These are phyloP conservation scores for Halocaridina rubra DNA, from an alignment of 2,888 invertebrate species.

Conservation along the genomic window DNA sequence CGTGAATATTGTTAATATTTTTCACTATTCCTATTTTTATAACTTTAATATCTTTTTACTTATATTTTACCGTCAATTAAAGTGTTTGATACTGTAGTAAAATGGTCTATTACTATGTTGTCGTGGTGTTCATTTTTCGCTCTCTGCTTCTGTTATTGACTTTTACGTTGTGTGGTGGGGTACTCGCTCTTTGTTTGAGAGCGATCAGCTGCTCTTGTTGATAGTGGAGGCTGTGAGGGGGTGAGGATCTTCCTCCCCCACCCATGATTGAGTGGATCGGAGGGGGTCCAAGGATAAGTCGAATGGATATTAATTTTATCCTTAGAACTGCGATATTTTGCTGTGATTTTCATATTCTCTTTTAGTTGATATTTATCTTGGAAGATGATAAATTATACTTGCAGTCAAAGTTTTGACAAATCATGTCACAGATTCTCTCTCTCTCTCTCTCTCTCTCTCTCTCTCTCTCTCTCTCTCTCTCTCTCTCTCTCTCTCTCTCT, in stretches of 20 bases:
- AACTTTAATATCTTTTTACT: too few species aligned
- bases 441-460: constrained; percentile 19
- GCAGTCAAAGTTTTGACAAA: too few species aligned
- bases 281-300: not conserved
- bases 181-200: not conserved
- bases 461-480: constrained; percentile 4
- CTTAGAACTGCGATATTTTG: not conserved
- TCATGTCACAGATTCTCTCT: not conserved
- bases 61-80: not conserved
- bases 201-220: not conserved
- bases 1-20: too few species aligned
- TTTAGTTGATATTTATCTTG: too few species aligned
- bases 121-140: not conserved
- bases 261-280: not conserved
- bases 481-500: constrained; percentile 1
- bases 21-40: too few species aligned
- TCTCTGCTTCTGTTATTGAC: too few species aligned
- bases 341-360: too few species aligned
- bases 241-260: not conserved
- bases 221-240: not conserved
- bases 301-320: not conserved
- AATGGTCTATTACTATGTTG: not conserved
- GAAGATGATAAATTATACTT: too few species aligned
- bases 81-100: not conserved
- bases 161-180: too few species aligned